A percentile compares a stretch with the other conserved stretches of the same genome.
These are phyloP conservation scores for Tachina lurida DNA, from an alignment of 2,888 invertebrate species.

Conservation along the genomic window DNA sequence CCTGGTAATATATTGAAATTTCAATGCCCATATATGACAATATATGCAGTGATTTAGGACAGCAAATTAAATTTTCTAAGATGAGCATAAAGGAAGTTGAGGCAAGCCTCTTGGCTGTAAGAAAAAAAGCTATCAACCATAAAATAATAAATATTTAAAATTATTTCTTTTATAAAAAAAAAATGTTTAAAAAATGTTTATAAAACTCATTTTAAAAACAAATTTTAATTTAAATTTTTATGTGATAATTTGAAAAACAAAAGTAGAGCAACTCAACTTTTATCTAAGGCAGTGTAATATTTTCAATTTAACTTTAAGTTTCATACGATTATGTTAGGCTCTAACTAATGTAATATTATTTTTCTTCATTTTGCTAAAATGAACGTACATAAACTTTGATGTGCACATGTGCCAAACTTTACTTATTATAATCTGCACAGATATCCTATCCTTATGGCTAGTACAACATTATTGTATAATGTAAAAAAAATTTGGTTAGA, in stretches of 20 bases:
- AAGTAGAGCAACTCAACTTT: no score
- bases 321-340: background rate
- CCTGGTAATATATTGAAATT: slow-evolving; percentile 7
- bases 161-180: slow-evolving; percentile 15
- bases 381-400: background rate
- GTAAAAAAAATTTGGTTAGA: slow-evolving; percentile 45
- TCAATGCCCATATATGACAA: background rate
- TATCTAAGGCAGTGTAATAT: no score
- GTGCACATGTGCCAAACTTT: background rate
- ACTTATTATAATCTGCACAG: background rate
- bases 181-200: background rate
- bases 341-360: background rate
- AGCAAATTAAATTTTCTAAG: slow-evolving; percentile 45
- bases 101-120: slow-evolving; percentile 22
- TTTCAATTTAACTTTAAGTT: background rate
- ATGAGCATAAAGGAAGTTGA: slow-evolving; percentile 47
- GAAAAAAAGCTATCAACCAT: slow-evolving; percentile 61
- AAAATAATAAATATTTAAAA: slow-evolving; percentile 54
- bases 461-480: slow-evolving; percentile 43
- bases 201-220: no score
- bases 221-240: no score
- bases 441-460: background rate
- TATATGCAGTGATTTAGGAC: slow-evolving; percentile 41
- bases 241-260: no score
- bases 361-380: background rate